A percentile compares a stretch with the other conserved stretches of the same genome.
These are phyloP conservation scores for Heterochromis multidens DNA, from an alignment of 2,113 vertebrate species.

Conservation along the genomic window DNA sequence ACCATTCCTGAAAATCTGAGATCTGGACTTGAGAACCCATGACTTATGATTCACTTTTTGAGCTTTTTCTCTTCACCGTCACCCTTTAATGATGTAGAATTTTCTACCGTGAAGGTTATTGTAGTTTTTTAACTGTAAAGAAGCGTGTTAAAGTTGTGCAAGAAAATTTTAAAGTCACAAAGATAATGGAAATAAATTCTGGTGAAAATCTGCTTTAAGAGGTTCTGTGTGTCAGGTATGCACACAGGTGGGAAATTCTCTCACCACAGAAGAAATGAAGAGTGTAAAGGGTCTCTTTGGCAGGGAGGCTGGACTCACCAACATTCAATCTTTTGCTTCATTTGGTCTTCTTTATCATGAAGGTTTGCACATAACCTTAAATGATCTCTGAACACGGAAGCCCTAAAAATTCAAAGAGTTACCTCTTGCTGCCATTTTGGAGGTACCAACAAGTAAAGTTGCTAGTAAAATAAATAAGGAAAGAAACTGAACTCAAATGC, in stretches of 20 bases:
- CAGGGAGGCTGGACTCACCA: neutral
- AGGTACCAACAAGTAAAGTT: constrained; percentile 14
- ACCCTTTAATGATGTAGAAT: constrained; percentile 10
- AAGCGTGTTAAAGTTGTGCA: neutral
- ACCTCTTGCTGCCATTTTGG: constrained; percentile 31
- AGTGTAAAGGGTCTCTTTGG: neutral
- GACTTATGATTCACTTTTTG: neutral
- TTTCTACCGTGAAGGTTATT: constrained; percentile 10
- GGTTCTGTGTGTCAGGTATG: neutral
- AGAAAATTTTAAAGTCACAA: constrained; percentile 4
- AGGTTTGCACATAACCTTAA: constrained; percentile 9
- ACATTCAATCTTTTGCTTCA: neutral
- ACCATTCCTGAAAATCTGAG: neutral
- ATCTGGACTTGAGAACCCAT: neutral
- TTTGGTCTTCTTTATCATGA: neutral
- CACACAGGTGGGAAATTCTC: neutral
- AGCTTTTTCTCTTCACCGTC: neutral
- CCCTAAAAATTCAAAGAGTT: neutral
- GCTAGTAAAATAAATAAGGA: neutral
- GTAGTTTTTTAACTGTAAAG: neutral
- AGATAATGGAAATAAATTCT: neutral
- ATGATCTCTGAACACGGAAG: neutral
- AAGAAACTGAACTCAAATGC: neutral
- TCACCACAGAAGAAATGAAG: neutral
- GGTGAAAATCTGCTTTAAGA: neutral